Evolutionary conservation across 2,113 vertebrate species (phyloP).

Genomic region (Heterochromis multidens): DNA sequence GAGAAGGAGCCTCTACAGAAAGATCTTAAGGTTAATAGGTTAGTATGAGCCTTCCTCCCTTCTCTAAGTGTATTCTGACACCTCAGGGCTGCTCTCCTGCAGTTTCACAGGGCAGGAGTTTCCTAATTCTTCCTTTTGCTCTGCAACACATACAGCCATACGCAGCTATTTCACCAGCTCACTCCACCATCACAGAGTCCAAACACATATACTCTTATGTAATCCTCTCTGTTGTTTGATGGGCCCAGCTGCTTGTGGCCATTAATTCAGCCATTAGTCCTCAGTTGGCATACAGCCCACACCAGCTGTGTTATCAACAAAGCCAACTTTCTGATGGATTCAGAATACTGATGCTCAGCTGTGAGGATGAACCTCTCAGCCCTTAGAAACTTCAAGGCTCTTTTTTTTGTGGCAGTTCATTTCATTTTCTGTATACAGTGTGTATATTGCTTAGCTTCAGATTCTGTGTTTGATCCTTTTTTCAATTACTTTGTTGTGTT

Average conservation of each 20-base stretch:
- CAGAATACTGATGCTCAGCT: slow-evolving; percentile 69
- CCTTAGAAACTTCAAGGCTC: neutral
- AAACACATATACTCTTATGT: neutral
- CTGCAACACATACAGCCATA: neutral
- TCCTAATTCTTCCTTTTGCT: neutral
- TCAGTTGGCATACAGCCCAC: slow-evolving; percentile 40
- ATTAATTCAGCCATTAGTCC: slow-evolving; percentile 55
- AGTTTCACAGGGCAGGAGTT: neutral
- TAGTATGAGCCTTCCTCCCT: slow-evolving; percentile 30
- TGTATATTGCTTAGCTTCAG: neutral
- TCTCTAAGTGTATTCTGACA: slow-evolving; percentile 40
- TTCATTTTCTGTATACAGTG: neutral
- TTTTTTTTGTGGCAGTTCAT: neutral
- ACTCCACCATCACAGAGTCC: neutral
- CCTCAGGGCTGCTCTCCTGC: slow-evolving; percentile 21
- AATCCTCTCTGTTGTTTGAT: slow-evolving; percentile 18
- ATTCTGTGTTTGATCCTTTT: neutral
- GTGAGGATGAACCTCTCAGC: slow-evolving; percentile 8
- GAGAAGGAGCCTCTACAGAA: neutral
- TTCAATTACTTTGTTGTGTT: neutral
- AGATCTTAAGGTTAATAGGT: slow-evolving; percentile 41
- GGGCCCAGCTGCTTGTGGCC: slow-evolving; percentile 45
- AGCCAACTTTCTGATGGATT: slow-evolving; percentile 45
- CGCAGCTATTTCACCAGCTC: neutral
- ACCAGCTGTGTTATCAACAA: slow-evolving; percentile 44